Base-by-base conservation (phyloP, 2,888 invertebrate species). In the Rhaphigaster nebulosa region DNA sequence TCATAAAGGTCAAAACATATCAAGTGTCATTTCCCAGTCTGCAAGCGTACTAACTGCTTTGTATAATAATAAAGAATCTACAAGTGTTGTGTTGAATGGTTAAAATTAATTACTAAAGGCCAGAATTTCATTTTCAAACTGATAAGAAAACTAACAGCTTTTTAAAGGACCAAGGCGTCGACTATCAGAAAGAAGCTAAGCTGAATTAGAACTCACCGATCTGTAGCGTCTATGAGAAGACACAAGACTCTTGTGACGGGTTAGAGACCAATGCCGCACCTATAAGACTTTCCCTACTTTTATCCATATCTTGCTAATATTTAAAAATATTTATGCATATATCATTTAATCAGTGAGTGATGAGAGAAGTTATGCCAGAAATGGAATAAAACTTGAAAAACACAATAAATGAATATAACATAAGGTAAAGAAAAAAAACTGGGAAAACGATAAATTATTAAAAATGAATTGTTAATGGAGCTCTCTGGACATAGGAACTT, bases 241-340 rank as follows among this genome's bases (percentile, higher is more conserved):
- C 50, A 90, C 90, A 89, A 92, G 91, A 54, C 94, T 92, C 90
- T 92, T 95, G 94, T 96, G 96, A 93, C 96, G 95, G 93, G 96
- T 96, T 94, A 96, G 94, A 93, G 96, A 96, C 94, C 96, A 96
- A 94, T 96, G 96, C 94, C 96, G 96, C 94, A 96, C 96, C 96
- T 96, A 94, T 88, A 91, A 92, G 80, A 92, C 91, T 90, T 89
- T 38, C 89, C 90, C 56, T 56, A 84, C 92, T 91, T 91, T 91
- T 76, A 91, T 91, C 91, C 80, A 87, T 87, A 45, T 60, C 88
- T 89, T 20, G 50, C 34, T n/a, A 52, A 90, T n/a, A 80, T 18
- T 23, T 41, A n/a, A 80, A 45, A 18, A 80, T n/a, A 45, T 6
- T 34, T 90, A 90, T 52, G 23, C 45, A 50, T 34, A 38, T 34